Base-by-base conservation (phyloP, 2,888 invertebrate genomes). In the Onthophagus sagittarius region DNA sequence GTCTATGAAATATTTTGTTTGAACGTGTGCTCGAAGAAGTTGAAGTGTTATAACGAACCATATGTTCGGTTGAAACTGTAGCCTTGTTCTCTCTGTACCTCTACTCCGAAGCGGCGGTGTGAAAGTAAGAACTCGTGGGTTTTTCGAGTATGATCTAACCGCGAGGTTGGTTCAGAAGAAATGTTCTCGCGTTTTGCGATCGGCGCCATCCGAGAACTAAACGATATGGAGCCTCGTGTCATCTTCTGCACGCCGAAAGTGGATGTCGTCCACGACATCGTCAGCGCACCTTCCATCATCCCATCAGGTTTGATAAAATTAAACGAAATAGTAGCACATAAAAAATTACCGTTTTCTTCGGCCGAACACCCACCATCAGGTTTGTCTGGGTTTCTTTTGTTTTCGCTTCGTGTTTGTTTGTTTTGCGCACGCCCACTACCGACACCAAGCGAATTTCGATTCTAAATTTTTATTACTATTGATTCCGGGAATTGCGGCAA, bases 181-280 rank as follows among this genome's bases (percentile, higher is more conserved):
- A 53, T 53, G 39, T 53, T 11, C 39, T 7, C 39, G 39, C 39
- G 39, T 9, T 53, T 53, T 11, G 39, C 39, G 39, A 53, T 53
- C 39, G n/a, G 72, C 32, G 11, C n/a, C n/a, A n/a, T n/a, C n/a
- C n/a, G 15, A 32, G 23, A 11, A 13, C 14, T 67, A 23, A 39
- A 64, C 64, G 62, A 72, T 74, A 84, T 83, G 82, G 81, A 81
- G 80, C 82, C 81, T 71, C 75, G 80, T 73, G 80, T 81, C 76
- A 81, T 84, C 76, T 82, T 80, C 78, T 81, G 82, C 78, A 81
- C 79, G 76, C 80, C 80, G 53, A 81, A 82, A 81, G 79, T 81
- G 71, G 79, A 78, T 81, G 76, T 76, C 70, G 31, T 71, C 2
- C 70, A 63, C 71, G 71, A 71, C 14, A 71, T 71, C 23, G 71